Conservation (phyloP, 2,113 vertebrate species). For the Psephotus haematonotus region DNA sequence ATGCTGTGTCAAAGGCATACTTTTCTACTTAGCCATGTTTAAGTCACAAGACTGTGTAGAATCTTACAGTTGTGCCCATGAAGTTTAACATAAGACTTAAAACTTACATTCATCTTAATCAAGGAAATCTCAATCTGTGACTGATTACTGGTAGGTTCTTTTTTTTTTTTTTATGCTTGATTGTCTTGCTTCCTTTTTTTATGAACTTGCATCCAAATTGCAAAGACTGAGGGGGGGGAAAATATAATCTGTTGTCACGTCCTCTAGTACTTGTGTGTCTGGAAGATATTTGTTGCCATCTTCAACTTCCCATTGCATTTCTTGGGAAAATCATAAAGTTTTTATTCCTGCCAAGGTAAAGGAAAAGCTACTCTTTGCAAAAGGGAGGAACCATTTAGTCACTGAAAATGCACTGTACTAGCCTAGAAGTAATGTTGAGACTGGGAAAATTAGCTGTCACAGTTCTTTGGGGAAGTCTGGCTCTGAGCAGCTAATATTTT, state of each 20-base stretch:
- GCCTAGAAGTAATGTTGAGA: neutral
- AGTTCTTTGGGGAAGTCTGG: neutral
- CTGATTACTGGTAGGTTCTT: neutral
- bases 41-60: neutral
- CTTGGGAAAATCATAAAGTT: neutral
- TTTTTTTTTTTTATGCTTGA: neutral
- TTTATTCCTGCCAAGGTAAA: neutral
- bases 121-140: neutral
- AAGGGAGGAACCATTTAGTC: neutral
- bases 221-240: neutral
- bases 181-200: neutral
- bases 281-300: neutral
- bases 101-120: neutral
- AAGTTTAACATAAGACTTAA: neutral
- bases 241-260: neutral
- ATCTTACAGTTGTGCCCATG: neutral
- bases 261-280: accelerated
- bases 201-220: neutral
- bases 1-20: neutral
- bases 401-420: neutral
- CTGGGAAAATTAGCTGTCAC: neutral
- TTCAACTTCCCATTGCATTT: neutral
- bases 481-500: neutral
- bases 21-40: slow-evolving; percentile 1
- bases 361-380: neutral